Evolutionary conservation across 2,797 vertebrate species (phyloP).

Genomic region (Smutsia gigantea): DNA sequence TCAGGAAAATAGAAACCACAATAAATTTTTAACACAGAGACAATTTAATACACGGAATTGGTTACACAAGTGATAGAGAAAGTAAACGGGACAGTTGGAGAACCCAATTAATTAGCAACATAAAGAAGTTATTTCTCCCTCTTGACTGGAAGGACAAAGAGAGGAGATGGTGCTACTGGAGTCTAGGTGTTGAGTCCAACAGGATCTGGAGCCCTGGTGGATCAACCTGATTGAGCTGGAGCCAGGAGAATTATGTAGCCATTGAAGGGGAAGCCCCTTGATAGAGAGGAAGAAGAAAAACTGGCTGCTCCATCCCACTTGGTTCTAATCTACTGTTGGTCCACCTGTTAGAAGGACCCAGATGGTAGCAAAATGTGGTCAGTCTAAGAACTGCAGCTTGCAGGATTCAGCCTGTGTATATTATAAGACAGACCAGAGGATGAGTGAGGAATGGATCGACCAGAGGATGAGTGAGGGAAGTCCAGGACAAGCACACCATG

Average conservation of each 20-base stretch:
- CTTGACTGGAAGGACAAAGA: background rate
- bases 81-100: background rate
- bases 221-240: background rate
- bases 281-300: background rate
- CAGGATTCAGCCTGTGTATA: background rate
- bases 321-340: background rate
- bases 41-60: background rate
- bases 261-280: background rate
- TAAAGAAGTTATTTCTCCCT: background rate
- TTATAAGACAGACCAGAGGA: background rate
- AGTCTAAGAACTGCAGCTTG: background rate
- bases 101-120: background rate
- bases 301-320: background rate
- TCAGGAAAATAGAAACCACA: background rate
- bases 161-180: background rate
- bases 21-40: background rate
- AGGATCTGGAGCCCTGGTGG: background rate
- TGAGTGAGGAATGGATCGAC: background rate
- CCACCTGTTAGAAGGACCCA: background rate
- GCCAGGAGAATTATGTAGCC: background rate
- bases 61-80: background rate
- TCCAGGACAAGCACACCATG: background rate
- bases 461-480: background rate
- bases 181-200: background rate
- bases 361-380: background rate